Conservation (phyloP, 1,140 invertebrate genomes). For the Pseudomyrmex gracilis region DNA sequence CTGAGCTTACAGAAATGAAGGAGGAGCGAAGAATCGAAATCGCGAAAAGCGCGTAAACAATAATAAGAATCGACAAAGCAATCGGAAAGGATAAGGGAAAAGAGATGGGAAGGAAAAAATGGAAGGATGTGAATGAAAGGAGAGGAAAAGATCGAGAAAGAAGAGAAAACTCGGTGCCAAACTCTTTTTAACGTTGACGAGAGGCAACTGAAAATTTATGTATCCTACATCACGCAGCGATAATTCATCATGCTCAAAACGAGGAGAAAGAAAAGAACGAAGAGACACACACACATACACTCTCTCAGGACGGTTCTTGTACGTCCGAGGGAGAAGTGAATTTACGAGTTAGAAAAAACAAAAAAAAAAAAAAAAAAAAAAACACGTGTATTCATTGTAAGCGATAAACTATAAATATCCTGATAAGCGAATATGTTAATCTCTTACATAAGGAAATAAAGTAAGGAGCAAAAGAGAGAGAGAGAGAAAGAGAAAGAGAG, state of each 20-base stretch:
- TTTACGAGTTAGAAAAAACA: slow-evolving; percentile 1
- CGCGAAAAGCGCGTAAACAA: background rate
- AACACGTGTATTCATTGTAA: slow-evolving; percentile 21
- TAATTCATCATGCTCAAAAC: slow-evolving; percentile 39
- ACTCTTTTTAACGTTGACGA: slow-evolving; percentile 54
- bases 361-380: background rate
- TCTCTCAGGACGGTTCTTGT: slow-evolving; percentile 50
- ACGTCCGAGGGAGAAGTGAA: slow-evolving; percentile 42
- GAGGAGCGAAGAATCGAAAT: background rate
- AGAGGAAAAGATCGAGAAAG: slow-evolving; percentile 12
- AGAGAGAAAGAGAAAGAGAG: background rate
- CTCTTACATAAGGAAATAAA: slow-evolving; percentile 44
- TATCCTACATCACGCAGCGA: slow-evolving; percentile 48
- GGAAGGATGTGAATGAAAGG: background rate
- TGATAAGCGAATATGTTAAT: slow-evolving; percentile 52
- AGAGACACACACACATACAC: slow-evolving; percentile 11
- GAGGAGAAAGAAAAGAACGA: background rate
- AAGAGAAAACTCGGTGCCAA: slow-evolving; percentile 64
- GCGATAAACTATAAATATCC: slow-evolving; percentile 49
- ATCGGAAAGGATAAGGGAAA: slow-evolving; percentile 9
- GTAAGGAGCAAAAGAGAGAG: background rate
- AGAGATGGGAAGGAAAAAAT: background rate
- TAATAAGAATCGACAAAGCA: slow-evolving; percentile 26
- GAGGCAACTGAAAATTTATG: slow-evolving; percentile 33
- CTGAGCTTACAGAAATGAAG: background rate